A percentile compares a stretch with the other conserved stretches of the same genome.
Conservation (phyloP, 2,888 invertebrate genomes). For the Panzeria rudis region DNA sequence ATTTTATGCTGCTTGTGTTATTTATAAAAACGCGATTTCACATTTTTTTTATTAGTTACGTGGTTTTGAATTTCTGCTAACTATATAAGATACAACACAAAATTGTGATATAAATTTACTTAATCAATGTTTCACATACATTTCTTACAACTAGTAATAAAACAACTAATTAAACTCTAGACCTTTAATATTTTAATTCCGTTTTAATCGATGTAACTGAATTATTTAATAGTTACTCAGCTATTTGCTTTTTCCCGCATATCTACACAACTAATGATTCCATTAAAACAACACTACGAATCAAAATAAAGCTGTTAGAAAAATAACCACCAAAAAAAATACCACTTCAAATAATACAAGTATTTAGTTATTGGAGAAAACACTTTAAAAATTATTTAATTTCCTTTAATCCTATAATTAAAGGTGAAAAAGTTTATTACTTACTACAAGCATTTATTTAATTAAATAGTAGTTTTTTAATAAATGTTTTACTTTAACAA, state of each 20-base stretch:
- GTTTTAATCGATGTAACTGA: neutral
- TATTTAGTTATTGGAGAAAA: constrained; percentile 28
- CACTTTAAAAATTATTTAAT: constrained; percentile 47
- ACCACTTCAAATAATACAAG: neutral
- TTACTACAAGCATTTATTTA: constrained; percentile 44
- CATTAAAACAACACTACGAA: neutral
- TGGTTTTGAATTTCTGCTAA: no score
- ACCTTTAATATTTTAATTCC: neutral
- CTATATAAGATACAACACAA: no score
- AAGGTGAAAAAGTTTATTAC: constrained; percentile 51
- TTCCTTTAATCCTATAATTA: constrained; percentile 58
- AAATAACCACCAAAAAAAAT: neutral
- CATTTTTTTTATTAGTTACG: no score
- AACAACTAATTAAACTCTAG: no score
- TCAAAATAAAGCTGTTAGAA: constrained; percentile 44
- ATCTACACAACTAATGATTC: neutral
- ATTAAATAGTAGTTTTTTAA: constrained; percentile 60
- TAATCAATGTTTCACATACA: no score
- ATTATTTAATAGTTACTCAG: neutral
- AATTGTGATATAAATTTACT: no score
- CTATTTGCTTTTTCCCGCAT: neutral
- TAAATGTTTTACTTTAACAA: constrained; percentile 42
- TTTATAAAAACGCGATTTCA: no score
- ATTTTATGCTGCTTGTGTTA: no score
- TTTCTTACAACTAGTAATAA: no score